Evolutionary conservation across 1,140 invertebrate species (phyloP).

Genomic region (Zophobas atratus): DNA sequence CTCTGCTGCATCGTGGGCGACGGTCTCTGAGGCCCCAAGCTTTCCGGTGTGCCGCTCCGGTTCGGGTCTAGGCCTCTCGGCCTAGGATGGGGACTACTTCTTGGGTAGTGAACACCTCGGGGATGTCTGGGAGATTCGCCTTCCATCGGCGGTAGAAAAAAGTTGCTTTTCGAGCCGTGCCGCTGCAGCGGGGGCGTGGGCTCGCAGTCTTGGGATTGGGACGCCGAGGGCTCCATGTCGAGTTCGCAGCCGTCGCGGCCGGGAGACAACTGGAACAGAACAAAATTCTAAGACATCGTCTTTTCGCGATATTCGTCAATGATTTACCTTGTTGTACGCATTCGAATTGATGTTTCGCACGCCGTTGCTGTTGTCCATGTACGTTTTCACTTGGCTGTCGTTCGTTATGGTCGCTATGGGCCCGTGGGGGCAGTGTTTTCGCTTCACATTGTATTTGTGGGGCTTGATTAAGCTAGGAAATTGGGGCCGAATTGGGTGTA

Average conservation of each 20-base stretch:
- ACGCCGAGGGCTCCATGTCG: conserved; percentile 88
- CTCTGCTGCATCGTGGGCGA: conserved; percentile 91
- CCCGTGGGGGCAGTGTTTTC: conserved; percentile 65
- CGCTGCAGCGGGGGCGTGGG: conserved; percentile 91
- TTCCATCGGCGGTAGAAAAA: conserved; percentile 84
- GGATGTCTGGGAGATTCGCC: conserved; percentile 77
- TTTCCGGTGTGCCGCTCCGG: conserved; percentile 80
- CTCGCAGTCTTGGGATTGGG: conserved; percentile 94
- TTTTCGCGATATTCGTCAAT: neutral
- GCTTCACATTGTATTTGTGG: conserved; percentile 69
- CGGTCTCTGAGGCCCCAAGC: conserved; percentile 72
- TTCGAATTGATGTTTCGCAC: conserved; percentile 85
- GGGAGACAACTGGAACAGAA: conserved; percentile 79
- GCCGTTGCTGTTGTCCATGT: conserved; percentile 96
- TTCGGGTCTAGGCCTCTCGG: conserved; percentile 78
- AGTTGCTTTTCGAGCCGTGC: conserved; percentile 93
- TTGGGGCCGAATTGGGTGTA: conserved; percentile 95
- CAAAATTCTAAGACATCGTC: neutral
- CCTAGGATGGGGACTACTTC: conserved; percentile 84
- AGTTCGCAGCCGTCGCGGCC: conserved; percentile 83
- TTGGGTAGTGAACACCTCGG: conserved; percentile 75
- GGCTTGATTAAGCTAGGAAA: conserved; percentile 81
- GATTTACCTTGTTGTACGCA: conserved; percentile 91
- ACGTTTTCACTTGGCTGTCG: conserved; percentile 90
- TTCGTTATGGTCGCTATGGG: conserved; percentile 69